phyloP scores from a whole-genome alignment of 1,140 invertebrate genomes.

The Cydia amplana region DNA sequence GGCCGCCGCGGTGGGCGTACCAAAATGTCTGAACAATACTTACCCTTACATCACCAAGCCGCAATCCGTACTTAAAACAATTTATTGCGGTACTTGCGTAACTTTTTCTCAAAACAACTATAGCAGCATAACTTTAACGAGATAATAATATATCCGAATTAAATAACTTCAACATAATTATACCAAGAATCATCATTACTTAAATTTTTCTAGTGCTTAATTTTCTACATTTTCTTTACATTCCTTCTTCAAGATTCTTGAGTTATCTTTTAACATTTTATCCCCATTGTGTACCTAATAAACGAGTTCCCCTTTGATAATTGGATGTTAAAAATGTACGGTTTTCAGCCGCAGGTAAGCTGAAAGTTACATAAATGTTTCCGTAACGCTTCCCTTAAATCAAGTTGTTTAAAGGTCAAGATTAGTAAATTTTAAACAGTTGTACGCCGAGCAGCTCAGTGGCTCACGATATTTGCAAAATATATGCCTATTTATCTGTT shows the following conservation, averaged over 20 bases:
- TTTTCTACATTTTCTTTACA: not conserved
- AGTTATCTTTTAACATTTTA: slow-evolving; percentile 16
- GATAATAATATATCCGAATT: not conserved
- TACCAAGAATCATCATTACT: not conserved
- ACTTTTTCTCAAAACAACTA: slow-evolving; percentile 5
- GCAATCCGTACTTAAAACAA: not conserved
- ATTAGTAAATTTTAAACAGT: slow-evolving; percentile 31
- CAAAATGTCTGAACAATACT: not conserved
- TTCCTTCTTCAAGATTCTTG: not conserved
- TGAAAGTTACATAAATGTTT: slow-evolving; percentile 11
- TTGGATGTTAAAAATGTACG: slow-evolving; percentile 29
- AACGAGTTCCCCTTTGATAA: slow-evolving; percentile 16
- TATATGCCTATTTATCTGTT: not conserved
- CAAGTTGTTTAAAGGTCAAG: slow-evolving; percentile 20
- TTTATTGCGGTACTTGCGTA: not conserved
- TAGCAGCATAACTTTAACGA: not conserved
- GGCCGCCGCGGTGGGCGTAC: not conserved
- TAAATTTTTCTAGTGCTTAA: not conserved
- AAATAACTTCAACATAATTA: not conserved
- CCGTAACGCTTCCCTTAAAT: slow-evolving; percentile 2
- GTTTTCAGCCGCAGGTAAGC: slow-evolving; percentile 24
- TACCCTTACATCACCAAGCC: not conserved
- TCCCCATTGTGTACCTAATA: not conserved
- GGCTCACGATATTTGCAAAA: not conserved
- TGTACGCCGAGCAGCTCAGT: not conserved